Evolutionary conservation across 2,113 vertebrate species (phyloP).

Genomic region (Sinocyclocheilus rhinocerous): DNA sequence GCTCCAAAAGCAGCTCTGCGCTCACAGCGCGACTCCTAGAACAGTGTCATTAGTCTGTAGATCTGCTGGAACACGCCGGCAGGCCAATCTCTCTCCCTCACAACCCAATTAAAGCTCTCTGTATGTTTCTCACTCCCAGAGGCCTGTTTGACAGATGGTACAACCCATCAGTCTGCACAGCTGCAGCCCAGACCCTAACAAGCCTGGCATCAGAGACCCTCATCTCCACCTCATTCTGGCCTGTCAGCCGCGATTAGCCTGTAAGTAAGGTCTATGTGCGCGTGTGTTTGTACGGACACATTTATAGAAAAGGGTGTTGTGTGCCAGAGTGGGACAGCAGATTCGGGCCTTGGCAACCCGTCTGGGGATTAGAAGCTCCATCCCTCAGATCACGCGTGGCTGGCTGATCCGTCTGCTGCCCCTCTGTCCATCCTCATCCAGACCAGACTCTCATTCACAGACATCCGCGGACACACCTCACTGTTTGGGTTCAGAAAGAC

Average conservation of each 20-base stretch:
- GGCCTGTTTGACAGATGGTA: conserved; percentile 57
- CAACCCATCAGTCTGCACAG: conserved; percentile 46
- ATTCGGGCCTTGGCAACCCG: background rate
- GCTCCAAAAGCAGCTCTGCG: background rate
- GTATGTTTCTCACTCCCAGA: conserved; percentile 54
- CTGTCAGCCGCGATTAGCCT: conserved; percentile 2
- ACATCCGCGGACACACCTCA: no score
- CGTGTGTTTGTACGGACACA: background rate
- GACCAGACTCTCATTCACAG: background rate
- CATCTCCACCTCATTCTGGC: background rate
- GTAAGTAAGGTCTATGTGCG: background rate
- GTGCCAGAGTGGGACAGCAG: background rate
- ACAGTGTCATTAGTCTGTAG: conserved; percentile 44
- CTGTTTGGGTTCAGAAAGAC: no score
- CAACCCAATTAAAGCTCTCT: conserved; percentile 59
- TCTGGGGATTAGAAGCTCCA: no score
- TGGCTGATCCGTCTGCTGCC: background rate
- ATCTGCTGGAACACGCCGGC: conserved; percentile 15
- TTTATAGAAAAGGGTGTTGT: background rate
- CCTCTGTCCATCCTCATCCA: background rate
- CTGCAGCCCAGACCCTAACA: conserved; percentile 46
- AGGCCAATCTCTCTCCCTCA: conserved; percentile 41
- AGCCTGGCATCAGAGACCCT: conserved; percentile 35
- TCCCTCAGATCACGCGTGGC: background rate
- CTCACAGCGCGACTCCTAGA: background rate